Conservation (phyloP, 2,888 invertebrate genomes). For the Hemaris fuciformis region DNA sequence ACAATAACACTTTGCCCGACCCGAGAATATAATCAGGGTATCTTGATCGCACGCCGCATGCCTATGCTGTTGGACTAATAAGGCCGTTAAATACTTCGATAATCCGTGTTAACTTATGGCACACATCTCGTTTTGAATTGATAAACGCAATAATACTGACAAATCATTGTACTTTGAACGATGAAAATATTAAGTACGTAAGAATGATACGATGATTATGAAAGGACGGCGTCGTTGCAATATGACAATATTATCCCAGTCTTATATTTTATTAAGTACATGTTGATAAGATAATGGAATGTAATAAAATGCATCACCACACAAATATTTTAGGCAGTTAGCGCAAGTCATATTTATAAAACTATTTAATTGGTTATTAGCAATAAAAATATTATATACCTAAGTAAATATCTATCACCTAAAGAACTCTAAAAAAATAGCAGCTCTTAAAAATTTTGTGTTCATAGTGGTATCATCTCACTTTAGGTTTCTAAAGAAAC, state of each 20-base stretch:
- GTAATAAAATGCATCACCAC: neutral
- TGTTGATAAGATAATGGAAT: neutral
- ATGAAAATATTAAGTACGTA: slow-evolving; percentile 31
- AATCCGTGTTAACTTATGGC: slow-evolving; percentile 42
- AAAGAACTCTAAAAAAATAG: neutral
- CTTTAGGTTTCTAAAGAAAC: slow-evolving; percentile 68
- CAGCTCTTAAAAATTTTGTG: slow-evolving; percentile 12
- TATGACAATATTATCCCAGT: slow-evolving; percentile 22
- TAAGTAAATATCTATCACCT: neutral
- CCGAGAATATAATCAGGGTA: no score
- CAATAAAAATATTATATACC: neutral
- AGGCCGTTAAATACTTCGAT: neutral
- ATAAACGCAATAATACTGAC: slow-evolving; percentile 52
- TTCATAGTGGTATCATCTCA: slow-evolving; percentile 41
- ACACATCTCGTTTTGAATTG: slow-evolving; percentile 42
- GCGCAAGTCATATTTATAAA: neutral
- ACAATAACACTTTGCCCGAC: no score
- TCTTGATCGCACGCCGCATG: no score
- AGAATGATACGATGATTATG: slow-evolving; percentile 24
- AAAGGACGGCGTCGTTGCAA: slow-evolving; percentile 45
- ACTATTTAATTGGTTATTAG: neutral
- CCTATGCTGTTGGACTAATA: no score
- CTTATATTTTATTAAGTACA: slow-evolving; percentile 16
- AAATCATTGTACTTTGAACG: slow-evolving; percentile 47
- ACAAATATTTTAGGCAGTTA: neutral